Evolutionary conservation across 1,140 invertebrate genomes (phyloP), one percentile per base, ranked within the genome.

Genomic region (Trichomalopsis sarcophagae): DNA sequence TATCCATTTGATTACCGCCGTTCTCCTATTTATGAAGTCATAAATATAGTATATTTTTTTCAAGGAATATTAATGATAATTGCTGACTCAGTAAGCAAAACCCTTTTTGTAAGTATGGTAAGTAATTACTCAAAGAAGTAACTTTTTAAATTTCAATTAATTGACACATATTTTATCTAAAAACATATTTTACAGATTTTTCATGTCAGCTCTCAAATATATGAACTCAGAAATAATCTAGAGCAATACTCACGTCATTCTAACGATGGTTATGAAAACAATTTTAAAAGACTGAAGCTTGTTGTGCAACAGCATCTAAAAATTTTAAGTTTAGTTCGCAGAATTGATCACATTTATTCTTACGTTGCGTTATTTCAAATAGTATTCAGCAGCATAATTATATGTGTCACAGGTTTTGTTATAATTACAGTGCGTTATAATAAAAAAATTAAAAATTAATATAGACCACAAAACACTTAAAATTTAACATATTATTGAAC

Each of bases 281-380:
- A 75, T 36, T 77, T 30, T 14, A 33, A 50, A 62, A 62, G 17
- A n/a, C 17, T 13, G 2, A 77, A 11, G 10, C n/a, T 11, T 27
- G 23, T 27, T 11, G 21, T 78, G 7, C 47, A 27, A 13, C 21
- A 80, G 62, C 76, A 84, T 62, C 4, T 21, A 74, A 50, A 80
- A 13, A 71, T 84, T 80, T 79, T 73, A 36, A 23, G 5, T 62
- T 21, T 80, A 5, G 83, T 84, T 36, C n/a, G 74, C 40, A 79
- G 74, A 73, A 80, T 84, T 23, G 69, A 84, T 40, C 6, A 68
- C 50, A 14, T 23, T 50, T 84, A 74, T n/a, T 55, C 36, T 79
- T 79, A 36, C 9, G 14, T 80, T 17, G 30, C 33, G 5, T 11
- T 84, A 0, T 21, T 79, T 71, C 77, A 80, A 84, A 74, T 84